Base-by-base conservation (phyloP, 2,113 vertebrate genomes). In the Mobula hypostoma region DNA sequence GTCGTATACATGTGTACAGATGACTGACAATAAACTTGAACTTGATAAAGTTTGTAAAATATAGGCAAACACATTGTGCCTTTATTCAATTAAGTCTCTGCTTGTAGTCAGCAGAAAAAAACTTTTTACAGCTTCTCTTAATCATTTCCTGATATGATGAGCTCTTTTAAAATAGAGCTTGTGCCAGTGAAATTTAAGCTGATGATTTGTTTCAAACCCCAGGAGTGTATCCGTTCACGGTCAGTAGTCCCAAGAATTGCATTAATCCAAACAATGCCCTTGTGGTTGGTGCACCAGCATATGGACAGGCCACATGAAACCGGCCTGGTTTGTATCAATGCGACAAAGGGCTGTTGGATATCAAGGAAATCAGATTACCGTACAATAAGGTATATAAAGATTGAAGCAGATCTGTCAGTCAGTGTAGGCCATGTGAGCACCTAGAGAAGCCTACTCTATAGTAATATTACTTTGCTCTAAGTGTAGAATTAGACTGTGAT, bases 201-300 rank as follows among this genome's bases (percentile, higher is more conserved):
- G 87, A 66, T 68, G 63, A 40, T 70, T 92, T 92, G 88, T 70
- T 92, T 92, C 66, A 68, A 58, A 92, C n/a, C 88, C n/a, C 88
- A 40, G 19, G 88, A 70, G n/a, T 70, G n/a, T 68, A n/a, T 85
- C 21, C 27, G 8, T 85, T 56, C 83, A 87, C 83, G 27, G 29
- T 91, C 61, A 91, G 68, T 91, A 91, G 6, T 91, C 2, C 66
- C 7, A 72, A 70, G 36, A 63, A 70, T n/a, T 91, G 19, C 63
- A 68, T 70, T 70, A 70, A 91, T n/a, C 88, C 29, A 2, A 32
- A 85, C 21, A 27, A 24, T 48, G 61, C 19, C 11, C 32, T 72
- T 63, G 40, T n/a, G 32, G 63, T 92, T 36, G n/a, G 32, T 1
- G 7, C 14, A 70, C 32, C 9, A 68, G 17, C 66, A 40, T 92